Conservation (phyloP, 2,797 vertebrate genomes). For the Rhyacichthys aspro region DNA sequence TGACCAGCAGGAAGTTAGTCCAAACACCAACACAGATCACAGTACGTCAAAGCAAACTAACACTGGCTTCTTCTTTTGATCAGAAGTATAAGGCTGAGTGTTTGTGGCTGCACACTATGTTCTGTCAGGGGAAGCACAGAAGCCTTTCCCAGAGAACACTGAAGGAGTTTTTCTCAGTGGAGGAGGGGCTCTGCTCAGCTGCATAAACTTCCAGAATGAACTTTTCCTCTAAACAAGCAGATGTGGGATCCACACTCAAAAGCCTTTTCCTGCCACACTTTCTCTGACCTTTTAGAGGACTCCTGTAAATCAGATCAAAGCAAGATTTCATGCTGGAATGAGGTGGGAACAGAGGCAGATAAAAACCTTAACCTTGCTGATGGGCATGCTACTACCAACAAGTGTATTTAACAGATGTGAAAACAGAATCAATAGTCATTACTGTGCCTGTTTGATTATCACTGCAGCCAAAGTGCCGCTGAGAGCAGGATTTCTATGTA, state of each 20-base stretch:
- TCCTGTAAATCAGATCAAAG: conserved; percentile 15
- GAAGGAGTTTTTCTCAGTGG: too few species aligned
- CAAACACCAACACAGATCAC: conserved; percentile 45
- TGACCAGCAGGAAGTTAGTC: conserved; percentile 60
- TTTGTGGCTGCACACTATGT: conserved; percentile 41
- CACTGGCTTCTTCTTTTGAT: conserved; percentile 57
- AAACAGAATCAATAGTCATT: conserved; percentile 54
- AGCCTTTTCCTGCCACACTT: conserved; percentile 32
- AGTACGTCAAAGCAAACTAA: conserved; percentile 36
- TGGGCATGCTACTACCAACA: conserved; percentile 35
- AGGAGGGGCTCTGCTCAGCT: conserved; percentile 63
- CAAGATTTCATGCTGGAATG: conserved; percentile 12
- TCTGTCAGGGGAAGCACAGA: conserved; percentile 11
- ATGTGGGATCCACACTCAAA: conserved; percentile 60
- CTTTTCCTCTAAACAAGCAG: conserved; percentile 63
- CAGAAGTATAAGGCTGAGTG: conserved; percentile 40
- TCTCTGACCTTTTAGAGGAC: conserved; percentile 29
- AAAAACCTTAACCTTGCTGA: conserved; percentile 50
- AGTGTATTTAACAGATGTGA: conserved; percentile 43
- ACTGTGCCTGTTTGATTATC: conserved; percentile 45
- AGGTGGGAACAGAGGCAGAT: conserved; percentile 44
- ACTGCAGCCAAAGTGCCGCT: conserved; percentile 29
- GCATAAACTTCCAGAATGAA: conserved; percentile 72
- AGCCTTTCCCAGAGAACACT: conserved; percentile 58
- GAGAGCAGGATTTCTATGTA: conserved; percentile 45